Evolutionary conservation across 2,797 vertebrate species (phyloP).

Genomic region (Microcaecilia unicolor): DNA sequence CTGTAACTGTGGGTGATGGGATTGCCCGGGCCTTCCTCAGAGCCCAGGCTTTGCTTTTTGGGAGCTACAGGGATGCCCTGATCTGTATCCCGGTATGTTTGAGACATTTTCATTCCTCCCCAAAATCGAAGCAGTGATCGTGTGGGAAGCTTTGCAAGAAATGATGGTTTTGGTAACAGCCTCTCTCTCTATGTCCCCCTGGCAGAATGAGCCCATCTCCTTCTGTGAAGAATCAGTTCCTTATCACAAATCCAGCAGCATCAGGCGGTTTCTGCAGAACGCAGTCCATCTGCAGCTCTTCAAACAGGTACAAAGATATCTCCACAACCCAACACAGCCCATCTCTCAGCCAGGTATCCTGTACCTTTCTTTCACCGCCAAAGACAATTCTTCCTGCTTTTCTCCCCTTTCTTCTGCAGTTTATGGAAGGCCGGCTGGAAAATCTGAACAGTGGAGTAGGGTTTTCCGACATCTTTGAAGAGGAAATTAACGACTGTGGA

Average conservation of each 20-base stretch:
- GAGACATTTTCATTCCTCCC: no score
- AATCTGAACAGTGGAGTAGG: conserved; percentile 62
- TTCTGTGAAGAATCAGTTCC: conserved; percentile 71
- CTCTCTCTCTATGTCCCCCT: neutral
- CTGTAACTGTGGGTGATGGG: conserved; percentile 63
- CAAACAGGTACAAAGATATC: conserved; percentile 69
- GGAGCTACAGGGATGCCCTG: conserved; percentile 72
- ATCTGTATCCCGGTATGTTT: conserved; percentile 44
- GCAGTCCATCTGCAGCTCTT: conserved; percentile 81
- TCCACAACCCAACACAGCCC: no score
- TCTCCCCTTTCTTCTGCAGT: conserved; percentile 41
- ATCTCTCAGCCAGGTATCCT: neutral
- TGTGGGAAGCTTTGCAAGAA: no score
- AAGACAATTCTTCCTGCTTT: neutral
- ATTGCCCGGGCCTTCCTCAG: conserved; percentile 75
- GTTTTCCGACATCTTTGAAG: conserved; percentile 75
- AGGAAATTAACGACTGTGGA: conserved; percentile 62
- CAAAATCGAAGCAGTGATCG: no score
- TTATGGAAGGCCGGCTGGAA: conserved; percentile 72
- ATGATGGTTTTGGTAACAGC: no score
- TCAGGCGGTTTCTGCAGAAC: conserved; percentile 67
- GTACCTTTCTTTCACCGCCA: neutral
- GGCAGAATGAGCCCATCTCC: conserved; percentile 56
- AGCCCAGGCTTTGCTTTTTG: conserved; percentile 79
- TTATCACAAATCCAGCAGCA: conserved; percentile 60